These are phyloP conservation scores for Lates calcarifer DNA, from an alignment of 2,113 vertebrate genomes.

Conservation along the genomic window DNA sequence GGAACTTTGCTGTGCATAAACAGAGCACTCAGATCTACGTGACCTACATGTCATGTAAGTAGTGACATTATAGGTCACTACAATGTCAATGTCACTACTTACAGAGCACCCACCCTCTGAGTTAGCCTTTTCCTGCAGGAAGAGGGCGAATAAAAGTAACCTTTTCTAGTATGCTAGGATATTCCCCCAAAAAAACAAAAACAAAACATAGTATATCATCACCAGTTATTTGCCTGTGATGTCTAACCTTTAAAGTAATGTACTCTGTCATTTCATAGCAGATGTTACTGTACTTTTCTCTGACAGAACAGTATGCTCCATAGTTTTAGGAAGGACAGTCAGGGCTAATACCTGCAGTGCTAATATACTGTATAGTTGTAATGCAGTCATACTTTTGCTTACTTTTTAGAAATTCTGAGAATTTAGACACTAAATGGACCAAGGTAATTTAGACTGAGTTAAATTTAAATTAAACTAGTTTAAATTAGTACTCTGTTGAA, in stretches of 20 bases:
- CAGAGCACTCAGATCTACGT: conserved; percentile 7
- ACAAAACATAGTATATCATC: conserved; percentile 23
- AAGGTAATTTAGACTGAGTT: too few species aligned
- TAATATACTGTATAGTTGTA: neutral
- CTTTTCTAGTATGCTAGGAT: conserved; percentile 20
- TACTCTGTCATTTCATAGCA: conserved; percentile 15
- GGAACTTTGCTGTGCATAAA: conserved; percentile 39
- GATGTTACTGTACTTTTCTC: conserved; percentile 9
- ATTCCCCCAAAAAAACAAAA: conserved; percentile 23
- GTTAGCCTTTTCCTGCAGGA: conserved; percentile 27
- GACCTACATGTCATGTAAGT: neutral
- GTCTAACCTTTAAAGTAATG: conserved; percentile 46
- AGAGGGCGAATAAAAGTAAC: conserved; percentile 40
- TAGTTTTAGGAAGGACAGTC: conserved; percentile 19
- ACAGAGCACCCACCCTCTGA: conserved; percentile 43
- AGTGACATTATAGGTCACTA: conserved; percentile 44
- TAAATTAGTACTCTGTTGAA: too few species aligned
- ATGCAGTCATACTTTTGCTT: neutral
- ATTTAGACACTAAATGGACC: conserved; percentile 3
- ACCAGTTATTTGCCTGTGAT: conserved; percentile 17
- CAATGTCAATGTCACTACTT: conserved; percentile 31
- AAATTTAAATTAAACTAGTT: too few species aligned
- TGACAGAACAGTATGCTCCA: neutral
- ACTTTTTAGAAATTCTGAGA: neutral
- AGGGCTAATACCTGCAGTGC: neutral